Evolutionary conservation across 92 coral and sea anemone genomes (phyloP).

Genomic region (Umimayanthus chanpuru): DNA sequence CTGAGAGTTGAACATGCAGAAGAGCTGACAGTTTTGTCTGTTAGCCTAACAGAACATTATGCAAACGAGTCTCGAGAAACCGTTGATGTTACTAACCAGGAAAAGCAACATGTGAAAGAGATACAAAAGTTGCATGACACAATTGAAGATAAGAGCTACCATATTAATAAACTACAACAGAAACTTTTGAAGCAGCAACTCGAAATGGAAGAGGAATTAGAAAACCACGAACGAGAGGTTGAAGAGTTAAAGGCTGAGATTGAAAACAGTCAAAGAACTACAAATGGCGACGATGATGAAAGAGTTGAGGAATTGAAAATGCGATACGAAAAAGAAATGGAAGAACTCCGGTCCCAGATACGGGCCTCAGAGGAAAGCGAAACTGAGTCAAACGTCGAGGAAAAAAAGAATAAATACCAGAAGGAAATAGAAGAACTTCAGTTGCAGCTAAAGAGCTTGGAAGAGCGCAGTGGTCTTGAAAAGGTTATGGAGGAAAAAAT

Average conservation of each 20-base stretch:
- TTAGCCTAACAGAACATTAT: slow-evolving; percentile 78
- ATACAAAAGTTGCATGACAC: slow-evolving; percentile 70
- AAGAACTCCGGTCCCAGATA: slow-evolving; percentile 63
- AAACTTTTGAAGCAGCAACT: slow-evolving; percentile 79
- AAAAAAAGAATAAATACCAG: slow-evolving; percentile 29
- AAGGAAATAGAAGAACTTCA: slow-evolving; percentile 66
- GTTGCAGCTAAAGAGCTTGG: slow-evolving; percentile 55
- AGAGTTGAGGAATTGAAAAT: slow-evolving; percentile 58
- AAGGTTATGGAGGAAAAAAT: slow-evolving; percentile 56
- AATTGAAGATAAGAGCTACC: slow-evolving; percentile 81
- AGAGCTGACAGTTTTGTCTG: slow-evolving; percentile 75
- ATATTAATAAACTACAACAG: slow-evolving; percentile 77
- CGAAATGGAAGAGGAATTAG: slow-evolving; percentile 80
- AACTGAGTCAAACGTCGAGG: slow-evolving; percentile 53
- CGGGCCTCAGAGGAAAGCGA: slow-evolving; percentile 50
- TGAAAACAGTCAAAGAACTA: slow-evolving; percentile 55
- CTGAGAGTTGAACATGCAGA: slow-evolving; percentile 77
- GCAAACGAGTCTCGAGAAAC: slow-evolving; percentile 48
- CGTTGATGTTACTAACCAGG: slow-evolving; percentile 50
- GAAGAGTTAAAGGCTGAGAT: slow-evolving; percentile 71
- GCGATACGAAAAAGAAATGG: slow-evolving; percentile 74
- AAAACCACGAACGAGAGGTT: slow-evolving; percentile 80
- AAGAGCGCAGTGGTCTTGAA: slow-evolving; percentile 22
- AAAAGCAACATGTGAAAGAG: slow-evolving; percentile 69
- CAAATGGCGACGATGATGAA: slow-evolving; percentile 57